A percentile compares a stretch with the other conserved stretches of the same genome.
phyloP scores from a whole-genome alignment of 2,888 invertebrate genomes.

The Amorpha juglandis region DNA sequence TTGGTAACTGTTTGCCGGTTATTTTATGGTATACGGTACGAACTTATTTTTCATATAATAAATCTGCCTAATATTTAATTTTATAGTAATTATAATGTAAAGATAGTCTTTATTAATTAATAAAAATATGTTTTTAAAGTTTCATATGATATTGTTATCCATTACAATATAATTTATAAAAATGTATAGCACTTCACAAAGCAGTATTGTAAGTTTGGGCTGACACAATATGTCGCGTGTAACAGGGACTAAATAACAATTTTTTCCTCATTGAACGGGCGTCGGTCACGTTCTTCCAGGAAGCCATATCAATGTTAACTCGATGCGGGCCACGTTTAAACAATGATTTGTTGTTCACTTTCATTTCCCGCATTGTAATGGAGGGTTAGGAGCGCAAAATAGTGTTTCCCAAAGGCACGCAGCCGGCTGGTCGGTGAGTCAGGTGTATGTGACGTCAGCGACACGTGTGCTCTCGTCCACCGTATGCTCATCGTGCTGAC shows the following conservation, averaged over 20 bases:
- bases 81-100: too few species aligned
- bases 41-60: too few species aligned
- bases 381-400: conserved; percentile 6
- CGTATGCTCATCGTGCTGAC: conserved; percentile 45
- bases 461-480: conserved; percentile 63
- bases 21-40: neutral
- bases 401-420: conserved; percentile 20
- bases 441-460: conserved; percentile 71
- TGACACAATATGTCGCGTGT: neutral
- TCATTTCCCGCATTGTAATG: conserved; percentile 19
- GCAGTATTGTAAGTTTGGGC: neutral
- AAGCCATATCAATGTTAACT: conserved; percentile 2
- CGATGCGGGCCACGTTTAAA: conserved; percentile 1
- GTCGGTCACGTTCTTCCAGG: neutral
- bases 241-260: neutral
- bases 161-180: too few species aligned
- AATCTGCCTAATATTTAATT: too few species aligned
- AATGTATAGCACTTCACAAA: too few species aligned
- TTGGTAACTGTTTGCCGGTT: too few species aligned
- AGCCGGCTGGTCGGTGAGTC: conserved; percentile 60
- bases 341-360: conserved; percentile 22
- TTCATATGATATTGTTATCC: too few species aligned
- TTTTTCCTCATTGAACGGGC: conserved; percentile 6
- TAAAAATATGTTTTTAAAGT: too few species aligned
- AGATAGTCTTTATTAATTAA: too few species aligned